These are phyloP conservation scores for Latrodectus hesperus DNA, from an alignment of 2,888 invertebrate species.

Conservation along the genomic window DNA sequence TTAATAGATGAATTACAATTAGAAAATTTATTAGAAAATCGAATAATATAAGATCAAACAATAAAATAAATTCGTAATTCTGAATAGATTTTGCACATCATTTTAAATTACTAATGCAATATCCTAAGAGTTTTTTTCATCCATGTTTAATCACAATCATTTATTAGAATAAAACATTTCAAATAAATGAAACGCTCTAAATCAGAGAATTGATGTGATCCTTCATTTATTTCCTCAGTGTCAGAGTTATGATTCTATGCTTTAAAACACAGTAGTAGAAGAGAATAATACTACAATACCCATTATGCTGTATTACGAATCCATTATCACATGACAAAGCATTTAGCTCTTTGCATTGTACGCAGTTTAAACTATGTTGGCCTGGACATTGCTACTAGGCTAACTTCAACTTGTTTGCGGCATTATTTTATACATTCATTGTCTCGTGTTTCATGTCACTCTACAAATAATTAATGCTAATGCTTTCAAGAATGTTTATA, in stretches of 20 bases:
- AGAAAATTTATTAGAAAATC: too few species aligned
- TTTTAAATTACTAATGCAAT: too few species aligned
- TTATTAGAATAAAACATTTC: not conserved
- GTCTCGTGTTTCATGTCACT: slow-evolving; percentile 41
- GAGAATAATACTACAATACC: slow-evolving; percentile 26
- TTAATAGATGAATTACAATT: too few species aligned
- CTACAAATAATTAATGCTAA: slow-evolving; percentile 56
- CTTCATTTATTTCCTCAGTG: too few species aligned
- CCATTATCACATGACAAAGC: slow-evolving; percentile 44
- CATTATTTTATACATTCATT: slow-evolving; percentile 25
- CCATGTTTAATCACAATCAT: too few species aligned
- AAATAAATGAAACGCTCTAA: not conserved
- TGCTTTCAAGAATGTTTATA: slow-evolving; percentile 38
- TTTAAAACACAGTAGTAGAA: not conserved
- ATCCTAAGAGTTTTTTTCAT: too few species aligned
- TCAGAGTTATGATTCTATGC: too few species aligned
- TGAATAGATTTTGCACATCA: too few species aligned
- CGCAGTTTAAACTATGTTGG: slow-evolving; percentile 35
- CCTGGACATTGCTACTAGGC: slow-evolving; percentile 30
- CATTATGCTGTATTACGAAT: slow-evolving; percentile 52
- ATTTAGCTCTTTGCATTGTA: slow-evolving; percentile 43
- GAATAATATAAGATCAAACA: too few species aligned
- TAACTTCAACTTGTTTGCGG: slow-evolving; percentile 26
- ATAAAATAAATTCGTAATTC: too few species aligned
- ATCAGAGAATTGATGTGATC: too few species aligned